Base-by-base conservation (phyloP, 2,888 invertebrate species). In the Eupithecia pulchellata region DNA sequence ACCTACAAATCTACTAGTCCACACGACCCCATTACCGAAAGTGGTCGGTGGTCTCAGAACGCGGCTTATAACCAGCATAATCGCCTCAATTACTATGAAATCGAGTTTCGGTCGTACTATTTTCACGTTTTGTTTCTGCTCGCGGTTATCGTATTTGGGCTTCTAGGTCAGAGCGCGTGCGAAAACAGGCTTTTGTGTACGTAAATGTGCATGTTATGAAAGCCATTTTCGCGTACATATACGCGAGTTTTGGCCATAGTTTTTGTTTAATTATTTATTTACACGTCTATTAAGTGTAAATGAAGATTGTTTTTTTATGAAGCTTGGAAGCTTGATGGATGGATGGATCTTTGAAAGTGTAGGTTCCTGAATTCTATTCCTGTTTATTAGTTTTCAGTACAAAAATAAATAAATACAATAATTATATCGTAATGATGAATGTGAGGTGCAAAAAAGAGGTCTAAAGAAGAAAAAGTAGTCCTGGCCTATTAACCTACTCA, bases 41-140 rank as follows among this genome's bases (percentile, higher is more conserved):
- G 27, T 36, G 25, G 32, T 62, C 62, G 27, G 36, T 36, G 34
- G 36, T 20, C 36, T 62, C 36, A 20, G 11, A 25, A 32, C 20
- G 17, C 77, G 13, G 60, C 34, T 61, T 61, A 20, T 61, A 20
- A 11, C 4, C 58, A 36, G 61, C 13, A 20, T 61, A 61, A 61
- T 79, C 79, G 84, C 82, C 79, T 81, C 85, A 86, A 87, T 86
- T 83, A 82, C 78, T 75, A 77, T 89, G 88, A 86, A 88, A 89
- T 83, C 76, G 78, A 74, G 75, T 77, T 79, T 13, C 25, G 61
- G 20, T 34, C 61, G 14, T 27, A 29, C 34, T 30, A 20, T 61
- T 84, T 84, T 84, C 81, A 79, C 77, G 77, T 78, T 80, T 84
- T 77, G 75, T 77, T 82, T 85, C 85, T 81, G 78, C 81, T 79